Conservation (phyloP, 2,113 vertebrate genomes). For the Psammodynastes pulverulentus region DNA sequence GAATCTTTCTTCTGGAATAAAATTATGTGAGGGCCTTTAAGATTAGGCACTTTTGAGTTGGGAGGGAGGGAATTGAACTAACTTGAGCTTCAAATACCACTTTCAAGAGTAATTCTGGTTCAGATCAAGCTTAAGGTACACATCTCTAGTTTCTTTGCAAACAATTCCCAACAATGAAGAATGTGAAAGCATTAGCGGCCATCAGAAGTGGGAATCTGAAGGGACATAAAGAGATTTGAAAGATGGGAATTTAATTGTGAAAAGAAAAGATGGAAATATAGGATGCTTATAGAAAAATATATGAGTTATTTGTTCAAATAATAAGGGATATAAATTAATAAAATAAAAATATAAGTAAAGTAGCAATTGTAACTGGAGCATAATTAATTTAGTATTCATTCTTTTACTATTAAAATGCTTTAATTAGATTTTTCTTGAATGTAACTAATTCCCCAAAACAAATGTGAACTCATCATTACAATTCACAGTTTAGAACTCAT, state of each 20-base stretch:
- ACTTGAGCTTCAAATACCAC: background rate
- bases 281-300: too few species aligned
- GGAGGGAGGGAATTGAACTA: background rate
- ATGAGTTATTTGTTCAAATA: background rate
- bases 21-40: background rate
- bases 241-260: background rate
- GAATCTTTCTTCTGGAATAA: too few species aligned
- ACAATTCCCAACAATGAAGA: background rate
- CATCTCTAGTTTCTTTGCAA: background rate
- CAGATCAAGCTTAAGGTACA: background rate
- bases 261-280: too few species aligned
- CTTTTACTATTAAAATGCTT: background rate
- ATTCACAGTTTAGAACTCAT: background rate
- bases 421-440: background rate
- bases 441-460: background rate
- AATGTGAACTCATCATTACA: background rate
- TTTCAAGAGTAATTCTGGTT: background rate
- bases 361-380: background rate
- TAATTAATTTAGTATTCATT: background rate
- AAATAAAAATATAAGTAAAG: background rate
- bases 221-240: background rate
- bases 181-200: background rate
- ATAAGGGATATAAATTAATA: too few species aligned
- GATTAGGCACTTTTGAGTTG: background rate
- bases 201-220: background rate